A percentile compares a stretch with the other conserved stretches of the same genome.
phyloP scores from a whole-genome alignment of 2,113 vertebrate genomes.

The Platycercus adscitus region DNA sequence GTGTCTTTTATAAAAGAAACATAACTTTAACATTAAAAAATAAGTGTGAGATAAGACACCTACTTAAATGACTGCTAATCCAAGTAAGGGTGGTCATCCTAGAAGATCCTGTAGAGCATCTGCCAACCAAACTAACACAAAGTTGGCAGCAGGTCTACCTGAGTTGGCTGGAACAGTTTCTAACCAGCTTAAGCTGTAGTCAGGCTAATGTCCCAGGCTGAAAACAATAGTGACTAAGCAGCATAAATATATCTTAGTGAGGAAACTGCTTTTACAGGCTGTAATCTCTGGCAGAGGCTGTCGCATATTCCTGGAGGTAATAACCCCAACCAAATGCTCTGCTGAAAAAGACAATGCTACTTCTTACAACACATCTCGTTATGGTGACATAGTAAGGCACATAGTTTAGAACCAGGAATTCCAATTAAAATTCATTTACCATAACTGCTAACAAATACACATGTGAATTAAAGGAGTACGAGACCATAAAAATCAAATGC shows the following conservation, averaged over 20 bases:
- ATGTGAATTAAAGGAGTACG: not conserved
- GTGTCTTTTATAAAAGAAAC: not conserved
- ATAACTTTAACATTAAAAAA: not conserved
- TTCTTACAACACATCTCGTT: not conserved
- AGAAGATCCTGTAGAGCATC: not conserved
- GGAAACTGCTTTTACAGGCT: not conserved
- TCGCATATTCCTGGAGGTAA: not conserved
- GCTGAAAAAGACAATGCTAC: not conserved
- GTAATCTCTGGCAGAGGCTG: not conserved
- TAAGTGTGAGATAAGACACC: not conserved
- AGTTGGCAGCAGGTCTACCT: not conserved
- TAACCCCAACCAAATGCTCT: not conserved
- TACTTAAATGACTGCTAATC: not conserved
- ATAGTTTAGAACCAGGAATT: not conserved
- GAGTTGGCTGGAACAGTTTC: not conserved
- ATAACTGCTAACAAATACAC: not conserved
- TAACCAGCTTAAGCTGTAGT: not conserved
- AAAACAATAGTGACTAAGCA: not conserved
- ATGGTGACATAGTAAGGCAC: not conserved
- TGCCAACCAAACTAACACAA: not conserved
- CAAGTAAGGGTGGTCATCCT: not conserved
- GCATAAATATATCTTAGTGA: not conserved
- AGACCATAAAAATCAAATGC: not conserved
- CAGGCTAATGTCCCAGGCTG: not conserved
- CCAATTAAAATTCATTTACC: not conserved